These are phyloP conservation scores for Tangara arthus DNA, from an alignment of 2,797 vertebrate species.

Conservation along the genomic window DNA sequence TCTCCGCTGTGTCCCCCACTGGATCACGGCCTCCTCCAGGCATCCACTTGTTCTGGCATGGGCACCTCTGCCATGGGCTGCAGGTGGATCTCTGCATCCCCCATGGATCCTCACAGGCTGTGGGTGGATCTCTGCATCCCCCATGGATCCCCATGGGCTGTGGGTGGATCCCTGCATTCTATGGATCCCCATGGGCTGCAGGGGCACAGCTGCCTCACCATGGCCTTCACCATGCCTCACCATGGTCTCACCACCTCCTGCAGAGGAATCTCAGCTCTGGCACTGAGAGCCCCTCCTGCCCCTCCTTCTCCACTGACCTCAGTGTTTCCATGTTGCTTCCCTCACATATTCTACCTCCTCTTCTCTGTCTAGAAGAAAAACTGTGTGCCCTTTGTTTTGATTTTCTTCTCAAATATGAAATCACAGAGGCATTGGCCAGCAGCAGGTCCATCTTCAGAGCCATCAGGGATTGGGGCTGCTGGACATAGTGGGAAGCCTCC, in stretches of 20 bases:
- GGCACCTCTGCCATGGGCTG: too few species aligned
- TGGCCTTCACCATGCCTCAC: too few species aligned
- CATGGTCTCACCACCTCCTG: neutral
- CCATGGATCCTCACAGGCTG: neutral
- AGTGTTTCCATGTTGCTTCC: neutral
- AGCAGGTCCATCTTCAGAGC: fast-evolving
- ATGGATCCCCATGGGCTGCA: neutral
- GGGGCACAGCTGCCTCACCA: neutral
- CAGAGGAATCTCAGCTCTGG: neutral
- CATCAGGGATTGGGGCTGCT: neutral
- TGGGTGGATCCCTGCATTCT: neutral
- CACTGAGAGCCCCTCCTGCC: too few species aligned
- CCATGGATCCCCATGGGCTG: neutral
- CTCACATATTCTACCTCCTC: neutral
- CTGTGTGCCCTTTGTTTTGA: neutral
- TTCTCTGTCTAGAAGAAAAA: neutral
- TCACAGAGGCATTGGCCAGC: neutral
- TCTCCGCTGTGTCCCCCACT: too few species aligned
- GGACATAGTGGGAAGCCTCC: neutral
- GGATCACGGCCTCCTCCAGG: too few species aligned
- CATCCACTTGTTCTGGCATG: fast-evolving
- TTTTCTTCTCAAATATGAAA: neutral
- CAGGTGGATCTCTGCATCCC: neutral
- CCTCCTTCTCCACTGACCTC: neutral
- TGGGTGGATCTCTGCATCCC: neutral